Percentiles rank a stretch among this genome's conserved stretches.
phyloP scores from a whole-genome alignment of 2,113 vertebrate species.

The Garra rufa region DNA sequence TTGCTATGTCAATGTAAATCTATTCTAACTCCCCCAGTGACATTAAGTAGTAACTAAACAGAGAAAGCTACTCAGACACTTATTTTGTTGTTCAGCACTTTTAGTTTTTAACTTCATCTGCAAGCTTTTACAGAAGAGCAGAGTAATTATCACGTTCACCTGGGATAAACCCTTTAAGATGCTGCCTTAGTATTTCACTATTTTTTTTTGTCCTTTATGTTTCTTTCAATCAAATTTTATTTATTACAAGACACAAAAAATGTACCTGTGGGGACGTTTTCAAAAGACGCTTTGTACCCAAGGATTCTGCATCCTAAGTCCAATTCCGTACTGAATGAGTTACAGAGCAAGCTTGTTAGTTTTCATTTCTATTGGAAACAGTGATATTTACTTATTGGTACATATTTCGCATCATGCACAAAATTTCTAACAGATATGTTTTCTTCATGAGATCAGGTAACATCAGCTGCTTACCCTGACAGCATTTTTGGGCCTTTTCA shows the following conservation, averaged over 20 bases:
- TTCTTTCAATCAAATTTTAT: neutral
- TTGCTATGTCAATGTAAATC: neutral
- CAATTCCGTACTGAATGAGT: too few relatives aligned
- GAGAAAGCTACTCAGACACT: neutral
- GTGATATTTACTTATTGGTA: too few relatives aligned
- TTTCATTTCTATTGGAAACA: too few relatives aligned
- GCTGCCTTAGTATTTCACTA: constrained; percentile 7
- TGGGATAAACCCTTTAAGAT: constrained; percentile 1
- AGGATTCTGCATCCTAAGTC: too few relatives aligned
- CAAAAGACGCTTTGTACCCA: too few relatives aligned
- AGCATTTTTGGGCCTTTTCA: neutral
- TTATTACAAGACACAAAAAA: too few relatives aligned
- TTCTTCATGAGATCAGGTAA: too few relatives aligned
- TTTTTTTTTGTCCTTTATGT: neutral
- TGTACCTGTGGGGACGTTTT: too few relatives aligned
- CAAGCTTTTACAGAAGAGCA: constrained; percentile 20
- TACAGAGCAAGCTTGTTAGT: too few relatives aligned
- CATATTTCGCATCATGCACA: too few relatives aligned
- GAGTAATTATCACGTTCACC: constrained; percentile 3
- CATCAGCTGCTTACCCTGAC: neutral
- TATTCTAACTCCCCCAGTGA: neutral
- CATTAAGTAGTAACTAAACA: constrained; percentile 3
- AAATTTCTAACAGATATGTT: too few relatives aligned
- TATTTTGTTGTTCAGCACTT: constrained; percentile 23
- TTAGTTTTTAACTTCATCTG: neutral